Evolutionary conservation across 2,113 vertebrate genomes (phyloP).

Genomic region (Lampris incognitus): DNA sequence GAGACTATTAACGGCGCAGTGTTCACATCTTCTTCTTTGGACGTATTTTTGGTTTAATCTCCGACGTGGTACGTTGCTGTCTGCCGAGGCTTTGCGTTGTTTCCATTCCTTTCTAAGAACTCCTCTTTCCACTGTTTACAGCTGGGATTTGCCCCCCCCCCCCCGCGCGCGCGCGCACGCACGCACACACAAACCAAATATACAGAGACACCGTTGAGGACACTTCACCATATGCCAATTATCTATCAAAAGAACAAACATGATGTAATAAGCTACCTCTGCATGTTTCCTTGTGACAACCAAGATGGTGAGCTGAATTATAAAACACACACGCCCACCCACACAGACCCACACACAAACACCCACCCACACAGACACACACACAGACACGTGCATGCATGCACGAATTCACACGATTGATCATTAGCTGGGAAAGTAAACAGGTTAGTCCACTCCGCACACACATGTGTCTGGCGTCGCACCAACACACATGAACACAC

Average conservation of each 20-base stretch:
- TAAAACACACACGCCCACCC: not conserved
- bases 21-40: not conserved
- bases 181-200: not conserved
- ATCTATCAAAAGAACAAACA: constrained; percentile 25
- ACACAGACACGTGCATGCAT: not conserved
- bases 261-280: not conserved
- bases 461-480: constrained; percentile 6
- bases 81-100: not conserved
- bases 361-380: not conserved
- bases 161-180: not conserved
- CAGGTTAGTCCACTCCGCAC: not conserved
- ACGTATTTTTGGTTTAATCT: constrained; percentile 10
- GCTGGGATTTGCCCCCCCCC: not conserved
- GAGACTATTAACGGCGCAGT: not conserved
- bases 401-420: constrained; percentile 16
- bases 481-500: constrained; percentile 1
- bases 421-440: constrained; percentile 16
- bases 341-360: not conserved
- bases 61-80: not conserved
- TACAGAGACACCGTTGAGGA: too few relatives aligned
- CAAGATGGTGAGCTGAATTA: not conserved
- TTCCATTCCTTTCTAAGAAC: not conserved
- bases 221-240: not conserved
- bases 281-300: not conserved
- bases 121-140: constrained; percentile 34